Evolutionary conservation across 2,113 vertebrate species (phyloP).

Genomic region (Neotoma lepida): DNA sequence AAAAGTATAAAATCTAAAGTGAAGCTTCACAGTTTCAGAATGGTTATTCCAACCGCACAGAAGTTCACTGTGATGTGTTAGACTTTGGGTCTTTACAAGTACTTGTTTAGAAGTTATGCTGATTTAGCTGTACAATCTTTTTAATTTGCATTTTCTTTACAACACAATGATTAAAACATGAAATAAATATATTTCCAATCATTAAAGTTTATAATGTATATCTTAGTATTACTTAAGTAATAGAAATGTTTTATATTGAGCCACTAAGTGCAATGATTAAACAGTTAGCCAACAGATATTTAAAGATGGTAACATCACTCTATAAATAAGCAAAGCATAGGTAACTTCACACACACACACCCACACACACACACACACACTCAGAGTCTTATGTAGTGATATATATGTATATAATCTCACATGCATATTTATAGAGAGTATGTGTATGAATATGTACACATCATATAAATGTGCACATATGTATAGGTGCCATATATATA

Average conservation of each 20-base stretch:
- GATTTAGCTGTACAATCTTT: not conserved
- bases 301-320: constrained; percentile 57
- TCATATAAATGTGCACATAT: not conserved
- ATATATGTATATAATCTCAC: not conserved
- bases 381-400: not conserved
- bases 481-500: not conserved
- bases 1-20: not conserved
- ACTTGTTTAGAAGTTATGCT: not conserved
- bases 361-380: not conserved
- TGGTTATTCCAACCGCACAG: not conserved
- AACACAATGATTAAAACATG: not conserved
- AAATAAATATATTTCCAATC: not conserved
- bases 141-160: not conserved
- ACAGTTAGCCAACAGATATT: constrained; percentile 57
- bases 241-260: constrained; percentile 41
- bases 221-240: constrained; percentile 35
- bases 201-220: not conserved
- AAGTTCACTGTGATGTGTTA: not conserved
- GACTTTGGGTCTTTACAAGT: not conserved
- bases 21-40: not conserved
- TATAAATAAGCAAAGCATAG: constrained; percentile 70
- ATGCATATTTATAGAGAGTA: not conserved
- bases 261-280: constrained; percentile 63
- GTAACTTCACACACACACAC: not conserved
- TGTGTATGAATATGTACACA: not conserved